Conservation (phyloP, 1,140 invertebrate genomes). For the Bemisia tabaci region DNA sequence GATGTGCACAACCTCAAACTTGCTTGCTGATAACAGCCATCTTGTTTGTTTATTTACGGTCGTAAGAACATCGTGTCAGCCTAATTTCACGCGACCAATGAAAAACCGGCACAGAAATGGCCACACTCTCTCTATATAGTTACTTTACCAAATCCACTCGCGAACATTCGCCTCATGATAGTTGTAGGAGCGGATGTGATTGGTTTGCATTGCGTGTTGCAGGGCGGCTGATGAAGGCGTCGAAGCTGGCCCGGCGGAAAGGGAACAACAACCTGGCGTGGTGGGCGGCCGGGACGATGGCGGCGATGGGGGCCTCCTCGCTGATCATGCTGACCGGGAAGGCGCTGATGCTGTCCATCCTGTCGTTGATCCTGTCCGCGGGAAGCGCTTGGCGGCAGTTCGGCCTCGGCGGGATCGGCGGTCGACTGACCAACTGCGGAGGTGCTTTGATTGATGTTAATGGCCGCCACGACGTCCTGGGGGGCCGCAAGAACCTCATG, state of each 20-base stretch:
- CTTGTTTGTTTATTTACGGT: no score
- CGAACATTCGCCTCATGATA: no score
- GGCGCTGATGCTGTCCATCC: not conserved
- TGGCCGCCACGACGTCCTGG: not conserved
- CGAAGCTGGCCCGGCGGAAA: not conserved
- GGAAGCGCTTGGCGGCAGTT: not conserved
- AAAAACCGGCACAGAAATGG: no score
- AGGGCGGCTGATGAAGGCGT: not conserved
- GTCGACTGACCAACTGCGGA: not conserved
- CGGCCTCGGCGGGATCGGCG: no score
- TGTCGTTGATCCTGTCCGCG: not conserved
- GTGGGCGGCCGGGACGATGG: not conserved
- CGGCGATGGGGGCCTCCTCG: not conserved
- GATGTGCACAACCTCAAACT: no score
- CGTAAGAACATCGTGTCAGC: no score
- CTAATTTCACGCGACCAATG: no score
- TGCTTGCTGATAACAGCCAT: no score
- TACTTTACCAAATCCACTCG: no score
- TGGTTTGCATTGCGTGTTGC: no score
- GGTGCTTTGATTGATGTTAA: not conserved
- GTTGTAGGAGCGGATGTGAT: no score
- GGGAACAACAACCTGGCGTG: not conserved
- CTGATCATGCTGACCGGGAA: not conserved
- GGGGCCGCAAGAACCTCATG: not conserved
- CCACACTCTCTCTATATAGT: no score